Evolutionary conservation across 2,797 vertebrate genomes (phyloP).

Genomic region (Oreochromis mossambicus): DNA sequence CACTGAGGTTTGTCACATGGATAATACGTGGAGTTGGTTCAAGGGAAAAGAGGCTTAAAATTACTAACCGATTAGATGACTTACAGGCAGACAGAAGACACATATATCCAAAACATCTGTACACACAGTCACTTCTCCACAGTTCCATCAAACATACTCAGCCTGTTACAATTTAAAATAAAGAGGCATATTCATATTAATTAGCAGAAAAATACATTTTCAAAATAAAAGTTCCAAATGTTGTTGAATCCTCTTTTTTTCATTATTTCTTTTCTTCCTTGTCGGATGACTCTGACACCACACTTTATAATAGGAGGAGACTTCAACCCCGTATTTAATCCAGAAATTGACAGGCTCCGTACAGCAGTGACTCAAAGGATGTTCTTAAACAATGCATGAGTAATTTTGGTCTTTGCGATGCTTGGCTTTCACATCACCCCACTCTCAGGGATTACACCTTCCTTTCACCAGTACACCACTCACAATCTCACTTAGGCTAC

Average conservation of each 20-base stretch:
- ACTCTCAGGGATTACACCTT: background rate
- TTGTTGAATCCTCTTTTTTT: background rate
- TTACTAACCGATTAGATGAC: background rate
- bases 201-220: background rate
- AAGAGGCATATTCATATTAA: background rate
- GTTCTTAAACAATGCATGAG: background rate
- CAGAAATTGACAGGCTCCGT: background rate
- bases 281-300: background rate
- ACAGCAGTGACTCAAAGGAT: background rate
- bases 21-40: background rate
- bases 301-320: background rate
- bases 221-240: background rate
- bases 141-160: background rate
- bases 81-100: background rate
- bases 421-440: background rate
- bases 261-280: background rate
- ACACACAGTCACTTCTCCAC: background rate
- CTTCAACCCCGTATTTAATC: background rate
- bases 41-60: no score
- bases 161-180: background rate
- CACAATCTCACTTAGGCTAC: background rate
- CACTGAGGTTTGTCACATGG: background rate
- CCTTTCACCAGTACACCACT: background rate
- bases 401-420: background rate
- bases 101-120: background rate